Evolutionary conservation across 2,888 invertebrate genomes (phyloP), one percentile per base, ranked within the genome.

Genomic region (Lapara coniferarum): DNA sequence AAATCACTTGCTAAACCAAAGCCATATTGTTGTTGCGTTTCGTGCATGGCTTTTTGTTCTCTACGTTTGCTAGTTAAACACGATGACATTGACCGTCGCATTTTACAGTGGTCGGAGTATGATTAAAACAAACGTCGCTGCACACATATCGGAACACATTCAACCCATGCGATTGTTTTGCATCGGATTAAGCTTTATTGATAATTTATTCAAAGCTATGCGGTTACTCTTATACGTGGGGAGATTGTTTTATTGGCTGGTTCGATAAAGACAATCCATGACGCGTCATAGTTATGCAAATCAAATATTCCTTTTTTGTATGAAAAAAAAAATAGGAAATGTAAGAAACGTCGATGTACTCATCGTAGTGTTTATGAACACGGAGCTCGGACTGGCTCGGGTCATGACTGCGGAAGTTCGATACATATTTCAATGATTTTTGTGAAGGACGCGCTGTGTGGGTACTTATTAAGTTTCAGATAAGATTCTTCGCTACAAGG

Each of bases 321-420:
- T 19, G 16, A 80, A 76, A 80, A 76, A 84, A 83, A 80, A 83
- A 56, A 55, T 37, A 55, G 67, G 67, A 67, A 56, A 46, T 56
- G 19, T 74, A 72, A 68, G 69, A 71, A 73, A 66, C 69, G 69
- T 73, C 74, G 81, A 78, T 87, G 88, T 85, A 87, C 84, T 84
- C 77, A 77, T 79, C 83, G 83, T 80, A 80, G 79, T 84, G 80
- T 82, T 55, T 79, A 77, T 79, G 75, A 75, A 81, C 78, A 78
- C 80, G 76, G 77, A 53, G 72, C 68, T 75, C 74, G 71, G 74
- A 81, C 82, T 78, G 75, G 75, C 78, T 80, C 81, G 78, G 84
- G 83, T 88, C 89, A 87, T 87, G 89, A 86, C 83, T 84, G 78
- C 89, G 90, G 90, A 91, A 90, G 86, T 81, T 79, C 77, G 77